A percentile compares a stretch with the other conserved stretches of the same genome.
phyloP scores from a whole-genome alignment of 2,888 invertebrate species.

The Parnassius mnemosyne region DNA sequence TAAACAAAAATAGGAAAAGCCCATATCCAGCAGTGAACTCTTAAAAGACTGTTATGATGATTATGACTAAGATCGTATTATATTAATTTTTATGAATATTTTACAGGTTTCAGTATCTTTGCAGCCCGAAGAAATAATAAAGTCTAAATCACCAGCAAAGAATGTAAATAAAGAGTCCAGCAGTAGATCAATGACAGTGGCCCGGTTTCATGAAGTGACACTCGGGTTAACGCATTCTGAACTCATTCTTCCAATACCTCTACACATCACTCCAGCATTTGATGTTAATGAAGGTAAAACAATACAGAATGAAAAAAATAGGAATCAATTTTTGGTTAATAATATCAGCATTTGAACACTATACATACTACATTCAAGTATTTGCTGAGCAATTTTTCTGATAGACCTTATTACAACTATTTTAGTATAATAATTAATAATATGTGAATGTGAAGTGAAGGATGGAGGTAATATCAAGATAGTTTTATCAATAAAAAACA shows the following conservation, averaged over 20 bases:
- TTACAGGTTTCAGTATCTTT: slow-evolving; percentile 90
- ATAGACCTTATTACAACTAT: no score
- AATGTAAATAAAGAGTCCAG: slow-evolving; percentile 69
- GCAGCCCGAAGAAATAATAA: slow-evolving; percentile 91
- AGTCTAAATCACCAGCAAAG: slow-evolving; percentile 66
- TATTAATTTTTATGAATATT: slow-evolving; percentile 19
- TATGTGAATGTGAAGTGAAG: no score
- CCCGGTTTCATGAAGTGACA: slow-evolving; percentile 96
- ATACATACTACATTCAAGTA: no score
- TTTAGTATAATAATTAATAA: no score
- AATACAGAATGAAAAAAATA: neutral
- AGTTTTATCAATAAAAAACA: no score
- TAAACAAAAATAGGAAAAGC: no score
- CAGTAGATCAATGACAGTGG: slow-evolving; percentile 87
- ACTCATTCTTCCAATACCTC: slow-evolving; percentile 94
- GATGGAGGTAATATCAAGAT: no score
- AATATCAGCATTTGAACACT: no score
- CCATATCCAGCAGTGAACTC: no score
- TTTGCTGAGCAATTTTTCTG: no score
- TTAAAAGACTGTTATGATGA: no score
- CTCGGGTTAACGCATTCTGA: slow-evolving; percentile 93
- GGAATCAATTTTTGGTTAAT: no score
- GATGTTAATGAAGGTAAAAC: slow-evolving; percentile 89
- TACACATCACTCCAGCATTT: slow-evolving; percentile 98
- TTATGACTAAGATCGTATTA: neutral